Conservation (phyloP, 2,113 vertebrate species). For the Psittacara wagleri region DNA sequence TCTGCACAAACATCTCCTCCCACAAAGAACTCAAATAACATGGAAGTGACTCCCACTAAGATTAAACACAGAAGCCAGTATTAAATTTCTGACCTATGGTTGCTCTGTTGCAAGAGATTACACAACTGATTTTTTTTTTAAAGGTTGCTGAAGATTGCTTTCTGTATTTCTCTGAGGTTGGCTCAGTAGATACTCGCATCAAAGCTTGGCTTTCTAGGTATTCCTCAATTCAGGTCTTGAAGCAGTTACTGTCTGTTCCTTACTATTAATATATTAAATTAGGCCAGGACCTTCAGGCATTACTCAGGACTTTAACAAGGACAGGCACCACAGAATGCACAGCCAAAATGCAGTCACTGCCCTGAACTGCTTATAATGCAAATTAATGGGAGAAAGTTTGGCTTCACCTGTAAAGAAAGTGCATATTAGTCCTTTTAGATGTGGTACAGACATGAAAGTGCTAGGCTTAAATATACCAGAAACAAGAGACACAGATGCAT, state of each 20-base stretch:
- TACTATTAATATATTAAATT: not conserved
- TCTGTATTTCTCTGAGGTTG: not conserved
- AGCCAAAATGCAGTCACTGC: not conserved
- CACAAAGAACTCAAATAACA: slow-evolving; percentile 5
- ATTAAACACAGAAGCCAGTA: slow-evolving; percentile 23
- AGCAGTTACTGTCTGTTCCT: not conserved
- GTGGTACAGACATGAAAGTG: not conserved
- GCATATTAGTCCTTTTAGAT: not conserved
- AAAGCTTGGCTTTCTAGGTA: not conserved
- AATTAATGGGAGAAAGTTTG: not conserved
- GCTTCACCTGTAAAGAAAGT: not conserved
- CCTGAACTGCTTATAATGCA: not conserved
- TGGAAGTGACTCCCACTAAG: not conserved
- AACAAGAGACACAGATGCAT: not conserved
- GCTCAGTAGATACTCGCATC: not conserved
- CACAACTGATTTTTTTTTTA: not conserved
- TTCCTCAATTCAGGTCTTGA: not conserved
- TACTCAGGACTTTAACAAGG: not conserved
- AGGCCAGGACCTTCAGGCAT: not conserved
- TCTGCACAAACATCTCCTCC: slow-evolving; percentile 50
- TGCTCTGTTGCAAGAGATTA: not conserved
- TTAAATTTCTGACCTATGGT: not conserved
- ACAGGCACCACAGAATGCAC: not conserved
- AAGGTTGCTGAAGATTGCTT: not conserved
- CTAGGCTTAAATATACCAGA: not conserved